Base-by-base conservation (phyloP, 2,113 vertebrate species). In the Scortum barcoo region DNA sequence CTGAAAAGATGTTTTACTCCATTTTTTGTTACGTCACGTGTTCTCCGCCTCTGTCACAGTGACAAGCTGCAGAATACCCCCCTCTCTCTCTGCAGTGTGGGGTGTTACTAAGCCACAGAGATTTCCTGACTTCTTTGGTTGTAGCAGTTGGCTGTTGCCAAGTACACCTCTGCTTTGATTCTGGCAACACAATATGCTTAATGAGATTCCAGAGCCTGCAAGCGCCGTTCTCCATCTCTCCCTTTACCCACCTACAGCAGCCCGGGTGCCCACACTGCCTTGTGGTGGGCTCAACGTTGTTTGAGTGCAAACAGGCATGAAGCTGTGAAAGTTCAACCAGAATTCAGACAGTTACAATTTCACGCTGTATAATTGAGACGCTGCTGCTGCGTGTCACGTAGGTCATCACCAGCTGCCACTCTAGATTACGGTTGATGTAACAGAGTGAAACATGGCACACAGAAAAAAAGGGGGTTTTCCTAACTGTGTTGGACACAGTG, bases 161-260 rank as follows among this genome's bases (percentile, higher is more conserved):
- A 85, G 54, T 84, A 81, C 88, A 89, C 89, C 81, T 90, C 89
- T 89, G 91, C 90, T 84, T 91, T 83, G 78, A 91, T 78, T 89
- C 77, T 85, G 63, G 76, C 77, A 85, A 69, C 87, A 92, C 78
- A 88, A 80, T 76, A 71, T 67, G 61, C 72, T 73, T 86, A 90
- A 91, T 87, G 67, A 90, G 88, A 94, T 92, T 91, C 83, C 69
- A 67, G 58, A 61, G 83, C 76, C 84, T 90, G 83, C 70, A 12
- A 84, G 83, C 89, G 7, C 57, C 30, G 51, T 54, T 86, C 78
- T 75, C 50, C 40, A 61, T 85, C 61, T 77, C 63, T 73, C 48
- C 60, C 40, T 66, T 54, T 72, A 69, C 50, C 88, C 87, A 81
- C 87, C 87, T 69, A 83, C 67, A n/a, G 80, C 78, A 78, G 63